phyloP scores from a whole-genome alignment of 2,113 vertebrate genomes.

The Ramphastos sulfuratus region DNA sequence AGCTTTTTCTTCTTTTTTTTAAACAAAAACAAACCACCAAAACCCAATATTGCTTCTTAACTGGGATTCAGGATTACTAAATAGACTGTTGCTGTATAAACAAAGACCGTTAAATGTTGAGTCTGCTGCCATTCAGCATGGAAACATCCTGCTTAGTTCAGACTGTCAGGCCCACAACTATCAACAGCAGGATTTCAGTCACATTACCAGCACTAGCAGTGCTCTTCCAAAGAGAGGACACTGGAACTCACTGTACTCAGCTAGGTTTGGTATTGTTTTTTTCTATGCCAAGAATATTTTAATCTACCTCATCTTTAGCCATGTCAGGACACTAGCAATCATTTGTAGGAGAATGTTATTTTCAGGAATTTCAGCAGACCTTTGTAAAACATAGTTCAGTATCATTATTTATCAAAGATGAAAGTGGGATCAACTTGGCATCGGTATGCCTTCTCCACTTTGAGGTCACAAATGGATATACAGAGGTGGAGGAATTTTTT shows the following conservation, averaged over 20 bases:
- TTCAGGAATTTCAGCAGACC: conserved; percentile 4
- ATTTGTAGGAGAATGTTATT: neutral
- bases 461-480: neutral
- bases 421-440: conserved; percentile 10
- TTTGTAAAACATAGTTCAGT: neutral
- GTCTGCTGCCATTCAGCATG: conserved; percentile 16
- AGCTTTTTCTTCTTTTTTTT: neutral
- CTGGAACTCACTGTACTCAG: neutral
- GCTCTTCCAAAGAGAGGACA: neutral
- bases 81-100: neutral
- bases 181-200: neutral
- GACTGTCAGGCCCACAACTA: neutral
- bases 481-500: neutral
- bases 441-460: neutral
- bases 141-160: neutral
- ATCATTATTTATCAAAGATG: conserved; percentile 29
- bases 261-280: neutral
- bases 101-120: neutral
- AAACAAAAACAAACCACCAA: too few relatives aligned
- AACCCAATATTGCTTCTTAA: neutral
- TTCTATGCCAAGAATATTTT: neutral
- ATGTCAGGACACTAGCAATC: neutral
- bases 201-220: neutral
- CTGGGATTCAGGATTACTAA: neutral
- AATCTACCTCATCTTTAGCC: neutral